A percentile compares a stretch with the other conserved stretches of the same genome.
phyloP scores from a whole-genome alignment of 2,888 invertebrate genomes.

The Mycalesis mineus region DNA sequence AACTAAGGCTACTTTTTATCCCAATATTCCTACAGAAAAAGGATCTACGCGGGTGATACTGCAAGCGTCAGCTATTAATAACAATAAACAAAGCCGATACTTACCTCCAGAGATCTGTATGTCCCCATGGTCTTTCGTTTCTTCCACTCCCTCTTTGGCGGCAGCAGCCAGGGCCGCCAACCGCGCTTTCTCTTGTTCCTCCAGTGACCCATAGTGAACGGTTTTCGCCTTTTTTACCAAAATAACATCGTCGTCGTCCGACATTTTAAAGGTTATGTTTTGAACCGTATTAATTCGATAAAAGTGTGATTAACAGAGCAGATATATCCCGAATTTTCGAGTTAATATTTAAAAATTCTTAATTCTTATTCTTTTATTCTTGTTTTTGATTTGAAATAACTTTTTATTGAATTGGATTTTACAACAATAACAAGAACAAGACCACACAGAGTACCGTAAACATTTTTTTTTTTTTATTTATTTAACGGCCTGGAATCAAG shows the following conservation, averaged over 20 bases:
- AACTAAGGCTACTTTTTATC: no score
- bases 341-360: no score
- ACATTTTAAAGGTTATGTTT: constrained; percentile 79
- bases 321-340: background rate
- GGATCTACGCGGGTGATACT: no score
- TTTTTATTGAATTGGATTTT: no score
- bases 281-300: background rate
- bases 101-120: constrained; percentile 83
- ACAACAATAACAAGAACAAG: no score
- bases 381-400: background rate
- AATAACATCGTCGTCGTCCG: constrained; percentile 89
- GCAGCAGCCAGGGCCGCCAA: constrained; percentile 78
- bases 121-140: constrained; percentile 80
- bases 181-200: constrained; percentile 88
- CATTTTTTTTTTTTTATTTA: no score
- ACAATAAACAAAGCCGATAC: constrained; percentile 8
- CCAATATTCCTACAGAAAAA: no score
- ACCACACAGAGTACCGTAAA: no score
- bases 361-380: no score
- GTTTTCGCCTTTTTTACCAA: constrained; percentile 86
- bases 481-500: no score
- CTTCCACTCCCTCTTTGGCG: constrained; percentile 79
- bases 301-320: background rate
- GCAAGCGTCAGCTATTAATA: background rate
- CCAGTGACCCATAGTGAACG: constrained; percentile 93